Percentiles rank a stretch among this genome's conserved stretches.
phyloP scores from a whole-genome alignment of 2,888 invertebrate species.

The Eremobia ochroleuca region DNA sequence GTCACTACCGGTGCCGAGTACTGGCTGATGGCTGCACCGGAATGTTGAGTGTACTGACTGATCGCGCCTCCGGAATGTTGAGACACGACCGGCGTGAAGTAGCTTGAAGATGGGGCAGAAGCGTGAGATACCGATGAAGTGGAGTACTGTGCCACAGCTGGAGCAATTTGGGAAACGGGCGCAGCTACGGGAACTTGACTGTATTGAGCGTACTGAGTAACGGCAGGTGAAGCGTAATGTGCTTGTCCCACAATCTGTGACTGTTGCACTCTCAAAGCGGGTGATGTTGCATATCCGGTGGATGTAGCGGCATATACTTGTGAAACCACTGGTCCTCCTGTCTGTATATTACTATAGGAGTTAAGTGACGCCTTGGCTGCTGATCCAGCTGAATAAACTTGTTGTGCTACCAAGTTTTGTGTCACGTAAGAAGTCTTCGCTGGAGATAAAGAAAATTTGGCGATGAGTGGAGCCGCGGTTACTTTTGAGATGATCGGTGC shows the following conservation, averaged over 20 bases:
- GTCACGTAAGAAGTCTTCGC: conserved; percentile 79
- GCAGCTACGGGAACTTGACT: conserved; percentile 69
- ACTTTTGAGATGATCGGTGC: conserved; percentile 90
- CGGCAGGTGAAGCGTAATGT: conserved; percentile 70
- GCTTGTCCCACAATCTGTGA: conserved; percentile 69
- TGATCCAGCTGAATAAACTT: conserved; percentile 78
- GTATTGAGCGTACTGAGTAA: conserved; percentile 71
- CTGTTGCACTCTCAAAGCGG: conserved; percentile 79
- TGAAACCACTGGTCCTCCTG: conserved; percentile 86
- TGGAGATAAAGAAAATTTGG: conserved; percentile 81
- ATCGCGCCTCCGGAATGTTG: conserved; percentile 55
- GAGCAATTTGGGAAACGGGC: conserved; percentile 62
- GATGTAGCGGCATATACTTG: conserved; percentile 86
- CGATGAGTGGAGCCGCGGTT: conserved; percentile 87
- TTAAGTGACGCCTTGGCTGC: conserved; percentile 86
- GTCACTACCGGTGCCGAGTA: conserved; percentile 65
- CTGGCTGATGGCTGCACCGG: conserved; percentile 64
- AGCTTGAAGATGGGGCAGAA: conserved; percentile 70
- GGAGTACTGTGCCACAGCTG: conserved; percentile 68
- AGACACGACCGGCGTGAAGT: conserved; percentile 69
- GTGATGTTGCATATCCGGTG: conserved; percentile 83
- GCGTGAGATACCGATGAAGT: conserved; percentile 66
- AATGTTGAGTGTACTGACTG: conserved; percentile 69
- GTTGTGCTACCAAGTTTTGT: conserved; percentile 82
- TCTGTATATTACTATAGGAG: conserved; percentile 78